Evolutionary conservation across 2,113 vertebrate genomes (phyloP).

Genomic region (Hoplias malabaricus): DNA sequence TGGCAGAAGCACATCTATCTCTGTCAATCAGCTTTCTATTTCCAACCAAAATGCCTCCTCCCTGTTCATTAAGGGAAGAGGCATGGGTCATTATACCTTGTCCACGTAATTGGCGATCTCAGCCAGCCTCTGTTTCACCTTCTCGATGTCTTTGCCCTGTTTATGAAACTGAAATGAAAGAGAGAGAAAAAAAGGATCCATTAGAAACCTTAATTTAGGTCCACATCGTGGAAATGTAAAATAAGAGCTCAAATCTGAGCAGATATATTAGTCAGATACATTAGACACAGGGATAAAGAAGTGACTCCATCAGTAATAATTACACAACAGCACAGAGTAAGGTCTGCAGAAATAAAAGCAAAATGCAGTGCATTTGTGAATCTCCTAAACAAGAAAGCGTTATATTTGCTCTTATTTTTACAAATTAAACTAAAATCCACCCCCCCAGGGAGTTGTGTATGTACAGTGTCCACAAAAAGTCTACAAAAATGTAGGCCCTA

Average conservation of each 20-base stretch:
- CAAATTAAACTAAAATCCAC: too few relatives aligned
- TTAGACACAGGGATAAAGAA: neutral
- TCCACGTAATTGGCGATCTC: constrained; percentile 98
- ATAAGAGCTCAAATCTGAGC: neutral
- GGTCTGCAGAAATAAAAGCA: neutral
- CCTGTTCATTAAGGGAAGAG: neutral
- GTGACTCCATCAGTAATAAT: neutral
- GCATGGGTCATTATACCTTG: constrained; percentile 78
- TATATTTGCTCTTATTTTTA: too few relatives aligned
- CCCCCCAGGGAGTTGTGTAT: too few relatives aligned
- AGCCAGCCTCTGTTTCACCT: constrained; percentile 92
- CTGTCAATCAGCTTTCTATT: constrained; percentile 26
- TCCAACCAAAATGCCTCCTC: neutral
- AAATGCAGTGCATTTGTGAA: too few relatives aligned
- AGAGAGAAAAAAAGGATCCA: neutral
- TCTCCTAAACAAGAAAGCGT: too few relatives aligned
- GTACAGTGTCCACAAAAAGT: too few relatives aligned
- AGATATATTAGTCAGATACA: neutral
- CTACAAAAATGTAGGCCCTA: too few relatives aligned
- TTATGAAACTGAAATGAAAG: constrained; percentile 85
- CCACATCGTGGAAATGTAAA: neutral
- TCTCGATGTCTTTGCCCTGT: constrained; percentile 94
- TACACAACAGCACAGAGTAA: neutral
- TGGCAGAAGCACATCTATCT: neutral
- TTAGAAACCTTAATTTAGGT: neutral